Evolutionary conservation across 2,113 vertebrate genomes (phyloP).

Genomic region (Chaetura pelagica): DNA sequence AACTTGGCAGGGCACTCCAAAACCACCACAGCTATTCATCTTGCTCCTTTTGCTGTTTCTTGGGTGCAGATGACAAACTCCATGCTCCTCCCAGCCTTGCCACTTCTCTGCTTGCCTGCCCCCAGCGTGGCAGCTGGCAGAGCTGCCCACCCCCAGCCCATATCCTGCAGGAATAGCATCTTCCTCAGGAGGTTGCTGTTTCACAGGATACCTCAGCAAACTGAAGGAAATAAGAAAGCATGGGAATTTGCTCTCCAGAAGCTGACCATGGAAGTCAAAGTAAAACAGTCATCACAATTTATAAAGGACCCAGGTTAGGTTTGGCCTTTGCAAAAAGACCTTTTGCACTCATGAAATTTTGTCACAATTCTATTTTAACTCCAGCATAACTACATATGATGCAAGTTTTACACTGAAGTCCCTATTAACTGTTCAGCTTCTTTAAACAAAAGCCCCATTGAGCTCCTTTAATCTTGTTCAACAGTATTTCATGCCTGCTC

Average conservation of each 20-base stretch:
- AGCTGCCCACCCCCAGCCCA: neutral
- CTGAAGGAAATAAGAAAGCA: neutral
- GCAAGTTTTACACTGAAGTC: neutral
- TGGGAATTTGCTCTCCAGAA: neutral
- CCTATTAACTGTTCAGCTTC: neutral
- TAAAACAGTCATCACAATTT: neutral
- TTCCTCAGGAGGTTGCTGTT: neutral
- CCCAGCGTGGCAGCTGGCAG: fast-evolving
- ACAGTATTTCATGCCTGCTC: neutral
- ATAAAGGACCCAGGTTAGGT: neutral
- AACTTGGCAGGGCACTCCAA: neutral
- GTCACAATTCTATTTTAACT: neutral
- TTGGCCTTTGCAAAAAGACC: neutral
- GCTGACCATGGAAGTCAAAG: neutral
- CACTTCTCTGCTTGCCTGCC: neutral
- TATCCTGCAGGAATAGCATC: neutral
- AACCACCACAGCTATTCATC: neutral
- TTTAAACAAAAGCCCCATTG: neutral
- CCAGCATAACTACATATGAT: neutral
- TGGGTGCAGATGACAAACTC: neutral
- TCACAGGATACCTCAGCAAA: neutral
- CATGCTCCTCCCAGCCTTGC: neutral
- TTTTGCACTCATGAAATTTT: neutral
- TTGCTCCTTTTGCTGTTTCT: neutral
- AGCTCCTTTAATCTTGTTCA: neutral